phyloP scores from a whole-genome alignment of 2,797 vertebrate genomes.

The Arrhamphus sclerolepis region DNA sequence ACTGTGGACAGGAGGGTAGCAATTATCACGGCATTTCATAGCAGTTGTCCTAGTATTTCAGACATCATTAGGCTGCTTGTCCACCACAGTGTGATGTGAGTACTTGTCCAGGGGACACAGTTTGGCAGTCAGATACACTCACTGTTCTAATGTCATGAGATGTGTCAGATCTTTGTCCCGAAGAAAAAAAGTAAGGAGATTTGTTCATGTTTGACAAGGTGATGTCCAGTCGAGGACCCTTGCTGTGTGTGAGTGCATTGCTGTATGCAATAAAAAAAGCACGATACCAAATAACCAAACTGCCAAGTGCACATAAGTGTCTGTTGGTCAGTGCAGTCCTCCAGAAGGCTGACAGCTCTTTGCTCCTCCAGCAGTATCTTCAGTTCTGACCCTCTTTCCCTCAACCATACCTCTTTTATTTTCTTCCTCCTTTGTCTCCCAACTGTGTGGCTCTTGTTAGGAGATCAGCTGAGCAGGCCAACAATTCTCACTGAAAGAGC shows the following conservation, averaged over 20 bases:
- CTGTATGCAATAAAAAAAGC: slow-evolving; percentile 56
- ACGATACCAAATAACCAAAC: slow-evolving; percentile 67
- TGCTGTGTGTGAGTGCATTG: slow-evolving; percentile 60
- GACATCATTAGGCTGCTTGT: slow-evolving; percentile 77
- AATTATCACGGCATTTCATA: slow-evolving; percentile 77
- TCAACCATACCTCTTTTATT: slow-evolving; percentile 45
- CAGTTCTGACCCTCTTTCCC: slow-evolving; percentile 16
- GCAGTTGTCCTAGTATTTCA: slow-evolving; percentile 72
- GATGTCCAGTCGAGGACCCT: slow-evolving; percentile 65
- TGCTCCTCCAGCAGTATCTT: slow-evolving; percentile 54
- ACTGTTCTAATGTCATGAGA: slow-evolving; percentile 42
- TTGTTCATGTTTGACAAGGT: slow-evolving; percentile 61
- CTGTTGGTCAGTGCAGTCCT: slow-evolving; percentile 62
- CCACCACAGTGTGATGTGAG: slow-evolving; percentile 69
- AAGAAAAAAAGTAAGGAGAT: slow-evolving; percentile 40
- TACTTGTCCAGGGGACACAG: slow-evolving; percentile 60
- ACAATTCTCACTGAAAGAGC: slow-evolving; percentile 80
- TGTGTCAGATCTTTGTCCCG: slow-evolving; percentile 51
- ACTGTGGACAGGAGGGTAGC: slow-evolving; percentile 74
- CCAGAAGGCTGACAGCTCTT: slow-evolving; percentile 67
- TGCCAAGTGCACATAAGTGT: slow-evolving; percentile 50
- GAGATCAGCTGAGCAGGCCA: slow-evolving; percentile 74
- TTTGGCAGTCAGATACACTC: slow-evolving; percentile 62
- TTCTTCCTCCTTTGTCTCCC: slow-evolving; percentile 50
- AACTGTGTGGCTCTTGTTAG: slow-evolving; percentile 76